Percentiles rank a stretch among this genome's conserved stretches.
phyloP scores from a whole-genome alignment of 1,140 invertebrate species.

The Drosophila navojoa region DNA sequence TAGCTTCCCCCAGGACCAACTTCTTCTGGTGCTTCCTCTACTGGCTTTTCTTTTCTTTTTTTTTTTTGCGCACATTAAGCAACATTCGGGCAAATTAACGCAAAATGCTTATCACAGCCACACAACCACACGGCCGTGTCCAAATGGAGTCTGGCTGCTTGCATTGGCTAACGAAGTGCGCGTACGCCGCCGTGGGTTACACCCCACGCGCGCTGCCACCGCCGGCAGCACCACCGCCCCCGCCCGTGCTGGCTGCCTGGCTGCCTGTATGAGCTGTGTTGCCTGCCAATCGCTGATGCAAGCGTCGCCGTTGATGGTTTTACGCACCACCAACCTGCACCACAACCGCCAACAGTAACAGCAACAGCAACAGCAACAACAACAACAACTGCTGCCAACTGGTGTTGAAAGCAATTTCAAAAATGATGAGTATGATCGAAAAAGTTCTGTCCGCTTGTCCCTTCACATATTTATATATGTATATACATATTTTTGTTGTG shows the following conservation, averaged over 20 bases:
- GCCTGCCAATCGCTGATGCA: constrained; percentile 36
- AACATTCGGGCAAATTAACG: constrained; percentile 79
- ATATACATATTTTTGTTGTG: neutral
- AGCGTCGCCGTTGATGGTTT: constrained; percentile 71
- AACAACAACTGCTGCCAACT: constrained; percentile 56
- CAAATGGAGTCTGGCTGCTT: constrained; percentile 15
- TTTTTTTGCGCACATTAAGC: constrained; percentile 63
- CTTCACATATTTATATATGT: constrained; percentile 7
- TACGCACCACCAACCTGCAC: constrained; percentile 49
- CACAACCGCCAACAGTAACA: constrained; percentile 6
- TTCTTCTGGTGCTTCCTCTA: neutral
- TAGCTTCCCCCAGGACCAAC: neutral
- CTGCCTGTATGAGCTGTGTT: neutral
- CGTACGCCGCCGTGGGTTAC: constrained; percentile 53
- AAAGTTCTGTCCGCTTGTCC: constrained; percentile 49
- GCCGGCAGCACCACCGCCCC: constrained; percentile 7
- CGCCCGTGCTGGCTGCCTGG: neutral
- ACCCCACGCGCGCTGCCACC: constrained; percentile 36
- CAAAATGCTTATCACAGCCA: constrained; percentile 66
- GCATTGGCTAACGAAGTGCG: constrained; percentile 65
- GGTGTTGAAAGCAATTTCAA: constrained; percentile 84
- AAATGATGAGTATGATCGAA: constrained; percentile 84
- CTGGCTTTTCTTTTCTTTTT: constrained; percentile 13
- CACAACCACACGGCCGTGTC: constrained; percentile 6
- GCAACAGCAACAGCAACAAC: constrained; percentile 6